Percentiles rank a stretch among this genome's conserved stretches.
These are phyloP conservation scores for Poliocrania exsul DNA, from an alignment of 2,797 vertebrate genomes.

Conservation along the genomic window DNA sequence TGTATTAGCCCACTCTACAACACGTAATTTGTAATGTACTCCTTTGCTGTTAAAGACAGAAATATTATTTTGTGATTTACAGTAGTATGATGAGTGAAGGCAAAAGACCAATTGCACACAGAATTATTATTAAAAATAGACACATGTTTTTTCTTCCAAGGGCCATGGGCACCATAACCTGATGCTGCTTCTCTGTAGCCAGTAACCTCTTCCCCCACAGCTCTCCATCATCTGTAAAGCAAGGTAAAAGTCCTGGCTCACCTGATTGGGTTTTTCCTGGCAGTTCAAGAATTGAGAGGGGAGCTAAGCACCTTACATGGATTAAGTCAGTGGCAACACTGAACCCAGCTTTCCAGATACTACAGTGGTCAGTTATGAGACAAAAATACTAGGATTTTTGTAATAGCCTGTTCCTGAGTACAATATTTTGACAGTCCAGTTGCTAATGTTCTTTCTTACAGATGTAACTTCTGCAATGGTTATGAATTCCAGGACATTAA, in stretches of 20 bases:
- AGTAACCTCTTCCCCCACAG: neutral
- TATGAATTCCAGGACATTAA: neutral
- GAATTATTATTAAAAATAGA: neutral
- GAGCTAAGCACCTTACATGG: neutral
- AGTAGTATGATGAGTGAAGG: neutral
- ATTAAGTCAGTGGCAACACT: constrained; percentile 5
- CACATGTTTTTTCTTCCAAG: neutral
- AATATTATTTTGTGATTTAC: neutral
- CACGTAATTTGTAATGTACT: neutral
- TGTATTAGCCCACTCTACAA: neutral
- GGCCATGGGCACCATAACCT: neutral
- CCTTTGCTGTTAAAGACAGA: neutral
- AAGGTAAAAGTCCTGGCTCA: neutral
- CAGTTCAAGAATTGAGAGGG: neutral
- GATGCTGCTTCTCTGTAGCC: neutral
- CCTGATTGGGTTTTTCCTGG: neutral
- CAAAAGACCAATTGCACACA: neutral
- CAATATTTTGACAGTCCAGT: neutral
- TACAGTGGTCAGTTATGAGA: neutral
- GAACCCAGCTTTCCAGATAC: constrained; percentile 9
- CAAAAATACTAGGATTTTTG: constrained; percentile 9
- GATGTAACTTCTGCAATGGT: neutral
- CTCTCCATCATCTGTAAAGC: neutral
- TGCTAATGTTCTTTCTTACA: neutral
- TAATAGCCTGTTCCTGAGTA: neutral